These are phyloP conservation scores for Lutraria lutraria DNA, from an alignment of 2,888 invertebrate genomes.

Conservation along the genomic window DNA sequence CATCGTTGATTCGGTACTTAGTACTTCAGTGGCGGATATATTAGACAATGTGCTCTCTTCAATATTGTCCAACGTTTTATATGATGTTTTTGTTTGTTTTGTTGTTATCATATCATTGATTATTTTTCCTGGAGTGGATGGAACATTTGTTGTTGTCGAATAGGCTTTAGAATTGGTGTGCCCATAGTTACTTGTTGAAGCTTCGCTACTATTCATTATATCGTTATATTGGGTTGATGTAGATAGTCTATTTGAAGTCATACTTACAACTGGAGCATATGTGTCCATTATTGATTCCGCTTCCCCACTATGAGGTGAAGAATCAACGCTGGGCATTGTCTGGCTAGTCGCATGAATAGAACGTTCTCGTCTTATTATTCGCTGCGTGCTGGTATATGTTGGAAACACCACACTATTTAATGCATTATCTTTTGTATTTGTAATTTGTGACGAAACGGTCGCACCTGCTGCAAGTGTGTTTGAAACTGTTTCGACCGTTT, in stretches of 20 bases:
- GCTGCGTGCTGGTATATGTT: neutral
- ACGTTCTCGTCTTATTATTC: neutral
- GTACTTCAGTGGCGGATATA: neutral
- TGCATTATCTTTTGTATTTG: neutral
- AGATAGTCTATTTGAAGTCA: neutral
- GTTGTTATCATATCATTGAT: neutral
- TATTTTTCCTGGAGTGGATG: neutral
- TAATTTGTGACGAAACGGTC: neutral
- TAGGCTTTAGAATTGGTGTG: neutral
- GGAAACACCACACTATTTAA: constrained; percentile 1
- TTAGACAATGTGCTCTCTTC: neutral
- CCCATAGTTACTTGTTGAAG: neutral
- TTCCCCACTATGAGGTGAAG: neutral
- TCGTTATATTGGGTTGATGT: neutral
- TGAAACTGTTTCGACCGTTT: neutral
- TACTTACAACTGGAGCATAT: neutral
- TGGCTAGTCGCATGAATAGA: neutral
- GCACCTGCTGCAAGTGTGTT: neutral
- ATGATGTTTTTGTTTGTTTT: neutral
- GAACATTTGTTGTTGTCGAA: neutral
- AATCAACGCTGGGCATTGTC: neutral
- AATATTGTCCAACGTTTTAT: neutral
- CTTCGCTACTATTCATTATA: neutral
- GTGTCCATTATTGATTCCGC: neutral
- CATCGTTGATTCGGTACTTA: neutral